Evolutionary conservation across 1,140 invertebrate species (phyloP).

Genomic region (Ephestia elutella): DNA sequence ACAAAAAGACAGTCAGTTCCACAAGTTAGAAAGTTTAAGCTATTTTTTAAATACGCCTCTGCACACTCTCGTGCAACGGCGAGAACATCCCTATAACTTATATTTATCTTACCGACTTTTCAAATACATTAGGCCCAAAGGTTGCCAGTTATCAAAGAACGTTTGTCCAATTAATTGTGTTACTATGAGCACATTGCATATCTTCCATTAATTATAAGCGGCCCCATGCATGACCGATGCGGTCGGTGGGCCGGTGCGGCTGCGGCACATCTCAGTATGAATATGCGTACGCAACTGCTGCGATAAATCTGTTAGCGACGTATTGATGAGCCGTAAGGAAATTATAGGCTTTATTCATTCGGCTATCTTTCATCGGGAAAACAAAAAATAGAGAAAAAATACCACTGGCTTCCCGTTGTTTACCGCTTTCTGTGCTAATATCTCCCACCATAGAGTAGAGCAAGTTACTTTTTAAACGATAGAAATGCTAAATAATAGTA

Average conservation of each 20-base stretch:
- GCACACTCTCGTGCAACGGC: too few species aligned
- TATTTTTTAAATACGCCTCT: too few species aligned
- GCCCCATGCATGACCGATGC: neutral
- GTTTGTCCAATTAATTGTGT: neutral
- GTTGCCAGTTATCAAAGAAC: too few species aligned
- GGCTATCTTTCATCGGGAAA: neutral
- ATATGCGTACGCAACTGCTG: neutral
- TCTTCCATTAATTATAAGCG: neutral
- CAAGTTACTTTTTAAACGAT: too few species aligned
- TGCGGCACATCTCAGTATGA: neutral
- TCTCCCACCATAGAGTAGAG: neutral
- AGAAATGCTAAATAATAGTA: too few species aligned
- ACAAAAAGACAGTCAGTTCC: too few species aligned
- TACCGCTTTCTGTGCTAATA: neutral
- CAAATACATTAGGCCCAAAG: too few species aligned
- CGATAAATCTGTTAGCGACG: conserved; percentile 1
- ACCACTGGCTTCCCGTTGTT: neutral
- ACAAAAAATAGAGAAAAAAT: neutral
- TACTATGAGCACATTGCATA: neutral
- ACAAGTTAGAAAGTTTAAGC: too few species aligned
- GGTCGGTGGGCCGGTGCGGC: neutral
- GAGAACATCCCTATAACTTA: too few species aligned
- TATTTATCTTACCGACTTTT: too few species aligned
- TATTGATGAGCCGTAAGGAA: conserved; percentile 2
- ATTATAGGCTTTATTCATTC: neutral